A percentile compares a stretch with the other conserved stretches of the same genome.
These are phyloP conservation scores for Drosophila macrospina DNA, from an alignment of 2,888 invertebrate species.

Conservation along the genomic window DNA sequence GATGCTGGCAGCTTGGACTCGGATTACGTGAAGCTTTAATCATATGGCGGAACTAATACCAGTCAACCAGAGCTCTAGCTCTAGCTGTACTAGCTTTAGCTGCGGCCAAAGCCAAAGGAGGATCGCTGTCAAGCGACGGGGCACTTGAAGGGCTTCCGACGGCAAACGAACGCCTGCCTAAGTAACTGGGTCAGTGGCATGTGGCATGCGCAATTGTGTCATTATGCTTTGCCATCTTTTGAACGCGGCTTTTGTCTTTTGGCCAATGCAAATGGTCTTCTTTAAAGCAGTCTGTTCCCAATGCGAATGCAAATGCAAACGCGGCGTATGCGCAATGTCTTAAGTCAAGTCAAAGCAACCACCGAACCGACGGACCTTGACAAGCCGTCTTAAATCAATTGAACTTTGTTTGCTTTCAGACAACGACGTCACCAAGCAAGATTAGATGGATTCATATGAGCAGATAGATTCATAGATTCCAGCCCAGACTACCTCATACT, in stretches of 20 bases:
- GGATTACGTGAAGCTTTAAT: conserved; percentile 70
- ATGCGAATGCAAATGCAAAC: conserved; percentile 17
- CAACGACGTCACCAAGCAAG: conserved; percentile 35
- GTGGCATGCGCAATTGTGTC: conserved; percentile 46
- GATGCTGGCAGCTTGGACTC: conserved; percentile 46
- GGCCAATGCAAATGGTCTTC: conserved; percentile 44
- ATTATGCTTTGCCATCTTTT: conserved; percentile 52
- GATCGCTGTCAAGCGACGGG: conserved; percentile 66
- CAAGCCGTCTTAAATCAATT: conserved; percentile 50
- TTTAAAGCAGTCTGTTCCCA: conserved; percentile 33
- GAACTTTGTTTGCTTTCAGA: conserved; percentile 33
- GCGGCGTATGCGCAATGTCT: conserved; percentile 24
- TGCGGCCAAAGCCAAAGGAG: conserved; percentile 42
- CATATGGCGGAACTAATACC: conserved; percentile 75
- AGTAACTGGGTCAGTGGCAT: conserved; percentile 80
- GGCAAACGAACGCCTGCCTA: conserved; percentile 43
- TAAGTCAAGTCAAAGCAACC: conserved; percentile 9
- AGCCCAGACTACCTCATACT: conserved; percentile 34
- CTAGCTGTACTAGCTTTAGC: conserved; percentile 22
- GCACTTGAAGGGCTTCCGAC: conserved; percentile 67
- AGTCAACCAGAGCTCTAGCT: conserved; percentile 32
- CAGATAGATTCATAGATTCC: conserved; percentile 14
- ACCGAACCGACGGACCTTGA: conserved; percentile 55
- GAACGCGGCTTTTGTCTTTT: conserved; percentile 61
- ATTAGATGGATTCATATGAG: neutral